phyloP scores from a whole-genome alignment of 1,140 invertebrate genomes.

The Heliothis subflexa region DNA sequence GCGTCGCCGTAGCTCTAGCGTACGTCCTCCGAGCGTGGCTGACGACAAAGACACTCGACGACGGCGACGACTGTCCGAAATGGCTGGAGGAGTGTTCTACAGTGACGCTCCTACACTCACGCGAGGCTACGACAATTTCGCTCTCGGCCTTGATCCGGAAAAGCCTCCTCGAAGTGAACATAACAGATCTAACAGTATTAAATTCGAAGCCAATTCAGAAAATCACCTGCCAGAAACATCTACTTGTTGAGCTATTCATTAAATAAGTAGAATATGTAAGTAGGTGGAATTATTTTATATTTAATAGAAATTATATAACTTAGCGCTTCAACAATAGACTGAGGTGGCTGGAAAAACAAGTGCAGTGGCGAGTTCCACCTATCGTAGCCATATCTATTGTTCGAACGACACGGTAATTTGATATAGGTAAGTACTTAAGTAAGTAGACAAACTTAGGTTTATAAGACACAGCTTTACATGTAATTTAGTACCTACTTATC shows the following conservation, averaged over 20 bases:
- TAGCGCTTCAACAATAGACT: too few relatives aligned
- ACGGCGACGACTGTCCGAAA: constrained; percentile 75
- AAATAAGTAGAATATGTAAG: neutral
- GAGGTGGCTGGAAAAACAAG: too few relatives aligned
- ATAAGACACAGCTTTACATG: too few relatives aligned
- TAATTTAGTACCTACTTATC: too few relatives aligned
- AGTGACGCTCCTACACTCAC: constrained; percentile 71
- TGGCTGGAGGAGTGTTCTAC: constrained; percentile 82
- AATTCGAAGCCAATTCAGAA: constrained; percentile 57
- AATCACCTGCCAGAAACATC: constrained; percentile 62
- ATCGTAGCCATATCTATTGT: too few relatives aligned
- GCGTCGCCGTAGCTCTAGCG: constrained; percentile 77
- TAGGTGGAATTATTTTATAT: neutral
- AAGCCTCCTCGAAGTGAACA: constrained; percentile 65
- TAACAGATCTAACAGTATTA: constrained; percentile 60
- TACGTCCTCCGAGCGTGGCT: constrained; percentile 73
- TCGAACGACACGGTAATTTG: too few relatives aligned
- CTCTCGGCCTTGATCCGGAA: constrained; percentile 66
- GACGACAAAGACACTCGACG: constrained; percentile 80
- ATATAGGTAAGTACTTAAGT: too few relatives aligned
- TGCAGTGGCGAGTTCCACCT: too few relatives aligned
- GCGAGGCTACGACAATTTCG: constrained; percentile 74
- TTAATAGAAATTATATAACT: too few relatives aligned
- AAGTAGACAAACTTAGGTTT: too few relatives aligned
- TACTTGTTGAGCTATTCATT: constrained; percentile 53